Percentiles rank a stretch among this genome's conserved stretches.
Evolutionary conservation across 2,888 invertebrate species (phyloP).

Genomic region (Syritta pipiens): DNA sequence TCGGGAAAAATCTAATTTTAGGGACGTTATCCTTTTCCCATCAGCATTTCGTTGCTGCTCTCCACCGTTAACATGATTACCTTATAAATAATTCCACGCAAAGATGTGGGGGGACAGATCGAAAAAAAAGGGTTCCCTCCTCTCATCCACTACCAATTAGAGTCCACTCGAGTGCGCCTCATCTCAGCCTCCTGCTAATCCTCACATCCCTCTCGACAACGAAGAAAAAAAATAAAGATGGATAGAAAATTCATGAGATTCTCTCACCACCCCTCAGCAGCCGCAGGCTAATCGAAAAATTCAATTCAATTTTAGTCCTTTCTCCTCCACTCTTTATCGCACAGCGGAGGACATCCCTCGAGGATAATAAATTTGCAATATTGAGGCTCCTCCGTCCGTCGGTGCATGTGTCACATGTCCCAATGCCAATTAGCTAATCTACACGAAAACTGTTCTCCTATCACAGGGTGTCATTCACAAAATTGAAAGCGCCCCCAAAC

Average conservation of each 20-base stretch:
- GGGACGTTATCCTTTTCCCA: too few species aligned
- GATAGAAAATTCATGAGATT: constrained; percentile 42
- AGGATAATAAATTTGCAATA: constrained; percentile 52
- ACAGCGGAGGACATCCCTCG: constrained; percentile 11
- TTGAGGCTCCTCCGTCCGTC: neutral
- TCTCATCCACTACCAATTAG: constrained; percentile 14
- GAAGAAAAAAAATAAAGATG: neutral
- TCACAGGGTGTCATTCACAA: constrained; percentile 36
- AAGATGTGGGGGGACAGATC: too few species aligned
- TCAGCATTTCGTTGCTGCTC: too few species aligned
- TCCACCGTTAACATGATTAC: constrained; percentile 15
- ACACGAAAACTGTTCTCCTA: constrained; percentile 28
- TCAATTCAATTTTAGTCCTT: constrained; percentile 58
- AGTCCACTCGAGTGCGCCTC: neutral
- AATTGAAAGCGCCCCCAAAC: constrained; percentile 47
- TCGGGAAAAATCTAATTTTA: too few species aligned
- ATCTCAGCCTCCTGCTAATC: neutral
- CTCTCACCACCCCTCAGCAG: neutral
- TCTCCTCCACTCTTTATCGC: constrained; percentile 6
- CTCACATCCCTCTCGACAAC: neutral
- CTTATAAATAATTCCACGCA: constrained; percentile 34
- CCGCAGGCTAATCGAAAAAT: constrained; percentile 54
- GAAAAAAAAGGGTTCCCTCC: constrained; percentile 7
- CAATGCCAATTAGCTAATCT: constrained; percentile 66
- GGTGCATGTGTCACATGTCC: constrained; percentile 54